These are phyloP conservation scores for Psilanteris sp. DNA, from an alignment of 1,140 invertebrate genomes.

Conservation along the genomic window DNA sequence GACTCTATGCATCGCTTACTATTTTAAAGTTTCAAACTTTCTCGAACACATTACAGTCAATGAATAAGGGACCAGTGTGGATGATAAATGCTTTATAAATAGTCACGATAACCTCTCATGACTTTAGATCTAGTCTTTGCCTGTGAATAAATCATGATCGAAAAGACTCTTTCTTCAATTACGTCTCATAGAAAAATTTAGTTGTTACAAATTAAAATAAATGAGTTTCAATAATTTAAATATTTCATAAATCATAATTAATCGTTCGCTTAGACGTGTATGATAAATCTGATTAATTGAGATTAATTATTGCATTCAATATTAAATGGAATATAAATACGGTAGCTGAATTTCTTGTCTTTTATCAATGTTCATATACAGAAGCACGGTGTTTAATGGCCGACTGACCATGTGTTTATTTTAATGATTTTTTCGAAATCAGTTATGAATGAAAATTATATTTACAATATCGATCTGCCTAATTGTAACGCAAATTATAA, in stretches of 20 bases:
- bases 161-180: conserved; percentile 55
- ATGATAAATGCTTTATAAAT: conserved; percentile 66
- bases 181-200: conserved; percentile 51
- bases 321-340: conserved; percentile 2
- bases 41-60: conserved; percentile 32
- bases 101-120: conserved; percentile 60
- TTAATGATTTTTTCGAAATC: too few species aligned
- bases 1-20: conserved; percentile 4
- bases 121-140: conserved; percentile 57
- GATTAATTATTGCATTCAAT: conserved; percentile 9
- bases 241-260: conserved; percentile 45
- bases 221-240: conserved; percentile 36
- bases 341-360: not conserved
- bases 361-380: too few species aligned
- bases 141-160: conserved; percentile 58
- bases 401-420: too few species aligned
- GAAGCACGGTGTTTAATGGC: not conserved
- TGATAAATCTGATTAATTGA: conserved; percentile 24
- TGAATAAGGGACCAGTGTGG: conserved; percentile 42
- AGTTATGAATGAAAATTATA: too few species aligned
- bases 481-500: too few species aligned
- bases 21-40: conserved; percentile 35
- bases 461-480: too few species aligned
- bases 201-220: conserved; percentile 54
- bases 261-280: conserved; percentile 3